These are phyloP conservation scores for Agonopterix arenella DNA, from an alignment of 2,888 invertebrate species.

Conservation along the genomic window DNA sequence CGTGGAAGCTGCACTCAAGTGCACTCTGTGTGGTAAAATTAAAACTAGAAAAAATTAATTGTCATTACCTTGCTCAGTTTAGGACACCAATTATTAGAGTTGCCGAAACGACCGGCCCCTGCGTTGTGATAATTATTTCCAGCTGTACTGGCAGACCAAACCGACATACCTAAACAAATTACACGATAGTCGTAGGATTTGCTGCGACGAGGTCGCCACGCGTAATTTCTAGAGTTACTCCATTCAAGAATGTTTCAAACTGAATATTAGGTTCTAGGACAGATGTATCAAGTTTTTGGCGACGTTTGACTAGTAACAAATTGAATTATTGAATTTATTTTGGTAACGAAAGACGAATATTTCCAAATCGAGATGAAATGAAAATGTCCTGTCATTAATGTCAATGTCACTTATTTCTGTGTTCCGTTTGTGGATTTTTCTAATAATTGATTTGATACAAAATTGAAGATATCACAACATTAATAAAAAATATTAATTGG, in stretches of 20 bases:
- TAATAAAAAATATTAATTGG: too few relatives aligned
- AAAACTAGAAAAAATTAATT: neutral
- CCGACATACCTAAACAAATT: conserved; percentile 79
- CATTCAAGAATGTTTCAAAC: conserved; percentile 2
- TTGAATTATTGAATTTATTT: neutral
- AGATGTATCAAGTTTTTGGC: neutral
- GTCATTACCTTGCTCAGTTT: conserved; percentile 66
- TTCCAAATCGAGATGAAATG: neutral
- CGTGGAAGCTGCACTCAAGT: conserved; percentile 2
- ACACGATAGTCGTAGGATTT: conserved; percentile 57
- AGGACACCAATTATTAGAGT: conserved; percentile 66
- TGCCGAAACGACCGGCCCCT: conserved; percentile 59
- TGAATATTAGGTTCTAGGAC: neutral
- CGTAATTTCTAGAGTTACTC: conserved; percentile 6
- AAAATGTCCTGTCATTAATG: neutral
- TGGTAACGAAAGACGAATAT: neutral
- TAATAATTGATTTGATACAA: too few relatives aligned
- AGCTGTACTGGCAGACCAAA: conserved; percentile 83
- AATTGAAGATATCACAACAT: too few relatives aligned
- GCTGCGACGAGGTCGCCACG: conserved; percentile 54
- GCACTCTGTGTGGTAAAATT: neutral
- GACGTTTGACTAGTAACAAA: too few relatives aligned
- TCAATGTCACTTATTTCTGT: too few relatives aligned
- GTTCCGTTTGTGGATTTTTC: too few relatives aligned
- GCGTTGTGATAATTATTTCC: conserved; percentile 70